phyloP scores from a whole-genome alignment of 2,113 vertebrate species.

The Macroglossus sobrinus region DNA sequence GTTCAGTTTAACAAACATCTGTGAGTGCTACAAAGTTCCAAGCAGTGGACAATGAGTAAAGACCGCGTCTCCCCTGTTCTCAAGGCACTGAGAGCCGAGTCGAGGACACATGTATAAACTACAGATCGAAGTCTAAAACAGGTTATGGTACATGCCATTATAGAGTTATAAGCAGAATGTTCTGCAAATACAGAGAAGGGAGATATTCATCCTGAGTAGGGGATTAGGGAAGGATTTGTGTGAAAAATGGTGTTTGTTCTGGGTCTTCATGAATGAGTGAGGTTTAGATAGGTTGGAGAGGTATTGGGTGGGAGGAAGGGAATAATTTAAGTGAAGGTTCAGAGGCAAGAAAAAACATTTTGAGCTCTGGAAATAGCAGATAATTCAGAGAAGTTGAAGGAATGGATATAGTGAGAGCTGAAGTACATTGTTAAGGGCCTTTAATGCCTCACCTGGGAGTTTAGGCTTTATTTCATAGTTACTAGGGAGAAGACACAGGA shows the following conservation, averaged over 20 bases:
- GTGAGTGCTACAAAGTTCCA: background rate
- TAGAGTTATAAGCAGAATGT: background rate
- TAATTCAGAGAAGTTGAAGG: conserved; percentile 36
- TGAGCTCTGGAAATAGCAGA: background rate
- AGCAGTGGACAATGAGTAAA: background rate
- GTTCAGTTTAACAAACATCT: background rate
- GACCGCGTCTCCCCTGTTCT: background rate
- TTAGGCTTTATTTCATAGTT: conserved; percentile 1
- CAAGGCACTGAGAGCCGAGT: background rate
- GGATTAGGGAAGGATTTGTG: background rate
- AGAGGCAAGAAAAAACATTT: conserved; percentile 11
- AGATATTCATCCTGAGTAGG: background rate
- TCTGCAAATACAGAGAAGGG: background rate
- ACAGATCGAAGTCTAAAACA: background rate
- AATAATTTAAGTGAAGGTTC: background rate
- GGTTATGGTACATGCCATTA: background rate
- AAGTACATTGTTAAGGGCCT: background rate
- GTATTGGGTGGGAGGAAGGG: background rate
- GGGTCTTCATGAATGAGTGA: background rate
- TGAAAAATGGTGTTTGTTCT: conserved; percentile 42
- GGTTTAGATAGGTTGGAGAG: background rate
- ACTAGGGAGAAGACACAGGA: background rate
- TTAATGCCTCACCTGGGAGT: background rate
- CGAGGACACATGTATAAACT: background rate
- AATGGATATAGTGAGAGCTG: background rate